These are phyloP conservation scores for Scytalopus superciliaris DNA, from an alignment of 2,113 vertebrate genomes.

Conservation along the genomic window DNA sequence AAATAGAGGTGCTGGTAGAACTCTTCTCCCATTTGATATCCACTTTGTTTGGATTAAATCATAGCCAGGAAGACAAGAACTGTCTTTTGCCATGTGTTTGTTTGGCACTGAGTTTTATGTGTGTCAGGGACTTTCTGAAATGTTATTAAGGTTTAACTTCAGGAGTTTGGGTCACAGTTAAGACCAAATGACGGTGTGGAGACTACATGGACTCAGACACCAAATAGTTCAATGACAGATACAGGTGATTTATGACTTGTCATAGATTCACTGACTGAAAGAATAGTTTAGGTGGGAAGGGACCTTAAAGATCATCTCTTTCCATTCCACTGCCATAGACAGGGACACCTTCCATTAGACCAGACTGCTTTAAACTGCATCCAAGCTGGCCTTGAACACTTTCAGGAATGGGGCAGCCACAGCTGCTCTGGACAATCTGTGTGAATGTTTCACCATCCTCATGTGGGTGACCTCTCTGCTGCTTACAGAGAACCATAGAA, in stretches of 20 bases:
- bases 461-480: neutral
- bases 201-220: neutral
- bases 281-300: neutral
- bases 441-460: neutral
- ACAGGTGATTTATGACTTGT: neutral
- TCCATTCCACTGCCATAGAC: neutral
- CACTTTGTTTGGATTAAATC: neutral
- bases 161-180: neutral
- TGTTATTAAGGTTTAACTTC: neutral
- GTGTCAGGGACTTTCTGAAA: neutral
- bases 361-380: neutral
- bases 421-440: neutral
- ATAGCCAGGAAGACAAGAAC: neutral
- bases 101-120: neutral
- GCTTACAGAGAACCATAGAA: neutral
- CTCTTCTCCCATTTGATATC: neutral
- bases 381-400: neutral
- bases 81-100: neutral
- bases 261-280: neutral
- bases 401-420: neutral
- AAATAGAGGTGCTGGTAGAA: neutral
- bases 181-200: neutral
- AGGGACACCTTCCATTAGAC: neutral
- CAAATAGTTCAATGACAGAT: neutral
- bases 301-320: neutral